These are phyloP conservation scores for Caenorhabditis sp. DNA, from an alignment of 2,888 invertebrate genomes.

Conservation along the genomic window DNA sequence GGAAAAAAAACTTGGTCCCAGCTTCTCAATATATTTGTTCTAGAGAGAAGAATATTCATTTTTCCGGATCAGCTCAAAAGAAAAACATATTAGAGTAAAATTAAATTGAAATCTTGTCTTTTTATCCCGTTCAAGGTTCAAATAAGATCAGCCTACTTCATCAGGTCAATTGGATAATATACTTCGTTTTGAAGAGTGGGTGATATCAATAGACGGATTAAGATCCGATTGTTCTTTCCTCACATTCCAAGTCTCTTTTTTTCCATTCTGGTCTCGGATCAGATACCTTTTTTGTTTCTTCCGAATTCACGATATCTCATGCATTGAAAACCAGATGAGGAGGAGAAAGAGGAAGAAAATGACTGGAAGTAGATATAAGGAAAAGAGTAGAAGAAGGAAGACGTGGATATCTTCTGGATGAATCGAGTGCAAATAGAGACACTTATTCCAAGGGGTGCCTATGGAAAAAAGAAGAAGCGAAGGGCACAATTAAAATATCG, in stretches of 20 bases:
- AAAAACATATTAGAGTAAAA: too few species aligned
- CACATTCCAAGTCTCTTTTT: neutral
- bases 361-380: slow-evolving; percentile 14
- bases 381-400: slow-evolving; percentile 21
- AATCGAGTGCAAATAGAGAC: slow-evolving; percentile 59
- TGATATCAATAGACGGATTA: slow-evolving; percentile 32
- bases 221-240: neutral
- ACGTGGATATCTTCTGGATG: slow-evolving; percentile 42
- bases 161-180: slow-evolving; percentile 11
- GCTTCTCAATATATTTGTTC: too few species aligned
- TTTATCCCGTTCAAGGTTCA: too few species aligned
- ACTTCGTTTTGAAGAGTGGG: neutral
- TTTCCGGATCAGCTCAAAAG: too few species aligned
- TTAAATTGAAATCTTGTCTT: too few species aligned
- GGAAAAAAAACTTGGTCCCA: too few species aligned
- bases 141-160: neutral
- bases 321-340: slow-evolving; percentile 35
- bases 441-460: slow-evolving; percentile 30
- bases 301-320: slow-evolving; percentile 18
- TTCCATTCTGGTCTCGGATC: slow-evolving; percentile 35
- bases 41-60: too few species aligned
- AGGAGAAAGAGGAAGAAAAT: slow-evolving; percentile 1
- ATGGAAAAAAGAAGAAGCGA: slow-evolving; percentile 51
- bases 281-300: slow-evolving; percentile 5
- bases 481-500: slow-evolving; percentile 67